Conservation (phyloP, 92 coral and sea anemone species). For the Phenganax stokvisi region DNA sequence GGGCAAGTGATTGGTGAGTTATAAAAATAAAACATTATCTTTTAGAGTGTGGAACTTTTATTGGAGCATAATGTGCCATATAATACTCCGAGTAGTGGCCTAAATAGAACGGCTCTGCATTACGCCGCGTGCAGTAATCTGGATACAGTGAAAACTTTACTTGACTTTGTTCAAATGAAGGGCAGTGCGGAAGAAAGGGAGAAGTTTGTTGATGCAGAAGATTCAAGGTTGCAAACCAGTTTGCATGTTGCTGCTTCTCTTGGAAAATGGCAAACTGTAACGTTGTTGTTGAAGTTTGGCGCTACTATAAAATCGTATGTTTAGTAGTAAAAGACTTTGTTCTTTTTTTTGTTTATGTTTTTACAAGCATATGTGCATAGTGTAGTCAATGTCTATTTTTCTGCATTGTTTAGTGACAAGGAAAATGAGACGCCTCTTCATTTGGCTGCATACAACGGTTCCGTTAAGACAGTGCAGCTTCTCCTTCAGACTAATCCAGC, state of each 20-base stretch:
- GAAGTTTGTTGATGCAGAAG: constrained; percentile 2
- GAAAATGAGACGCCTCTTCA: constrained; percentile 37
- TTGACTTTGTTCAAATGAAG: background rate
- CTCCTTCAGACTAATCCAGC: background rate
- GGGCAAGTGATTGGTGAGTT: too few relatives aligned
- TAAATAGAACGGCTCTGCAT: background rate
- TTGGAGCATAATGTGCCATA: constrained; percentile 4
- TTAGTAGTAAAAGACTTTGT: background rate
- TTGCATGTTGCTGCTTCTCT: constrained; percentile 23
- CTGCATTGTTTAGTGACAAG: background rate
- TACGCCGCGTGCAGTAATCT: constrained; percentile 2
- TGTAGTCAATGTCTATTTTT: background rate
- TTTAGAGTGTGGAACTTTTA: constrained; percentile 11
- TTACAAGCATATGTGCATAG: background rate
- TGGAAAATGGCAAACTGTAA: constrained; percentile 27
- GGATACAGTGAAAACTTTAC: background rate
- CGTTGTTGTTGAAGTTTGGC: constrained; percentile 17
- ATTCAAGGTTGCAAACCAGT: constrained; percentile 14
- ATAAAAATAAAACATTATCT: too few relatives aligned
- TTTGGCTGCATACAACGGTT: constrained; percentile 2
- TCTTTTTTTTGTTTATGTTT: too few relatives aligned
- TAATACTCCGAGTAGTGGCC: background rate
- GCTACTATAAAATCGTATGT: constrained; percentile 24
- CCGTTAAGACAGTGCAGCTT: background rate
- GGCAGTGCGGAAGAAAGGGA: background rate